Percentiles rank a stretch among this genome's conserved stretches.
Conservation (phyloP, 2,113 vertebrate genomes). For the Alouatta palliata region DNA sequence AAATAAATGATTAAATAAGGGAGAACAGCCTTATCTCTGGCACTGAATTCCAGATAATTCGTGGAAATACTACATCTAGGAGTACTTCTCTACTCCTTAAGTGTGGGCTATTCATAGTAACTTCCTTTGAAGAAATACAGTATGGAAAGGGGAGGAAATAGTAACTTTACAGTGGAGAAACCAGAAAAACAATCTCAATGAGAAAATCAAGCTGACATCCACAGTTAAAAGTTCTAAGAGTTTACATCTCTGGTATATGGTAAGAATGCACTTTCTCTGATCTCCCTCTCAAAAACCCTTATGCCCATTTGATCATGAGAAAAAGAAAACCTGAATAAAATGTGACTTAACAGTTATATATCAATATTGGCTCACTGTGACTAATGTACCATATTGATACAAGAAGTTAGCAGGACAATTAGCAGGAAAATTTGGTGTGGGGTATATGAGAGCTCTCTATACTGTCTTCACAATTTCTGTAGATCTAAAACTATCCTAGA, state of each 20-base stretch:
- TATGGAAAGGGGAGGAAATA: neutral
- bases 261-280: neutral
- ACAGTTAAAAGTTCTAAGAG: neutral
- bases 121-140: neutral
- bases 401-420: neutral
- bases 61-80: neutral
- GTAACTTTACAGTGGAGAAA: neutral
- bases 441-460: neutral
- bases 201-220: neutral
- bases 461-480: neutral
- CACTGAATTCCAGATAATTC: neutral
- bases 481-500: neutral
- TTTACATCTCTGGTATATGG: rapidly evolving
- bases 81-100: no score
- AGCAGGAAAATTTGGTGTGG: neutral
- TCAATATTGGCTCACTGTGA: neutral
- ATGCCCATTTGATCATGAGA: neutral
- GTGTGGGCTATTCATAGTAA: no score
- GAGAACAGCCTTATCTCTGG: neutral
- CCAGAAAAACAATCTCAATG: neutral
- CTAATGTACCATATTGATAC: neutral
- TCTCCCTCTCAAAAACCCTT: neutral
- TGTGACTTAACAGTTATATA: neutral
- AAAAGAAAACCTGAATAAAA: neutral
- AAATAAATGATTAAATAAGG: neutral